A percentile compares a stretch with the other conserved stretches of the same genome.
These are phyloP conservation scores for Morelia viridis DNA, from an alignment of 2,797 vertebrate genomes.

Conservation along the genomic window DNA sequence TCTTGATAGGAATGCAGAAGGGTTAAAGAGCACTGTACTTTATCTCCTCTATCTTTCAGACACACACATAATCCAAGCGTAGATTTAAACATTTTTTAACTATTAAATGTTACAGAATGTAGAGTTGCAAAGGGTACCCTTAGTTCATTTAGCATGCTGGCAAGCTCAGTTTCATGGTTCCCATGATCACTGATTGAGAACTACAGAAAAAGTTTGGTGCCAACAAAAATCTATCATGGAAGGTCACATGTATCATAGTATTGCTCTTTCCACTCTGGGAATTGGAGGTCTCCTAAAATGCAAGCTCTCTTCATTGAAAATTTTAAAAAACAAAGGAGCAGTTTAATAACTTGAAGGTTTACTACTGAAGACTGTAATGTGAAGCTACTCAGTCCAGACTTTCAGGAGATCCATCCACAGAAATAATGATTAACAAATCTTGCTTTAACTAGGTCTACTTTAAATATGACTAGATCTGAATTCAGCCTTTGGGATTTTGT, in stretches of 20 bases:
- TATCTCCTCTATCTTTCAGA: not conserved
- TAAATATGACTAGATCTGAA: not conserved
- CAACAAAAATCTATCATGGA: not conserved
- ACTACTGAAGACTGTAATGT: not conserved
- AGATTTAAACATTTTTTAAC: not conserved
- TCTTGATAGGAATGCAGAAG: slow-evolving; percentile 25
- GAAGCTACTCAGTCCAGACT: not conserved
- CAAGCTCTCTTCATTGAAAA: no score
- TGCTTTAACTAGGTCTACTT: not conserved
- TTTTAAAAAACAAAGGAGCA: no score
- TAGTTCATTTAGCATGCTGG: not conserved
- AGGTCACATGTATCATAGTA: not conserved
- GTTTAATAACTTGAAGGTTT: not conserved
- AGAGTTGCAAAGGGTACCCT: not conserved
- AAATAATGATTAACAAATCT: not conserved
- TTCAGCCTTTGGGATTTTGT: not conserved
- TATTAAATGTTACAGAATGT: not conserved
- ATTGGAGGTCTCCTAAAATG: no score
- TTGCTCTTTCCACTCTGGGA: not conserved
- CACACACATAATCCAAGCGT: not conserved
- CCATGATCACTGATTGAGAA: not conserved
- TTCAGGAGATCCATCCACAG: not conserved
- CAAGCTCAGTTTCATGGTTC: not conserved
- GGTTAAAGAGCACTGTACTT: slow-evolving; percentile 4
- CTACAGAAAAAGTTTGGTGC: not conserved